Percentiles rank a stretch among this genome's conserved stretches.
phyloP scores from a whole-genome alignment of 2,888 invertebrate genomes.

The Parascotia fuliginaria region DNA sequence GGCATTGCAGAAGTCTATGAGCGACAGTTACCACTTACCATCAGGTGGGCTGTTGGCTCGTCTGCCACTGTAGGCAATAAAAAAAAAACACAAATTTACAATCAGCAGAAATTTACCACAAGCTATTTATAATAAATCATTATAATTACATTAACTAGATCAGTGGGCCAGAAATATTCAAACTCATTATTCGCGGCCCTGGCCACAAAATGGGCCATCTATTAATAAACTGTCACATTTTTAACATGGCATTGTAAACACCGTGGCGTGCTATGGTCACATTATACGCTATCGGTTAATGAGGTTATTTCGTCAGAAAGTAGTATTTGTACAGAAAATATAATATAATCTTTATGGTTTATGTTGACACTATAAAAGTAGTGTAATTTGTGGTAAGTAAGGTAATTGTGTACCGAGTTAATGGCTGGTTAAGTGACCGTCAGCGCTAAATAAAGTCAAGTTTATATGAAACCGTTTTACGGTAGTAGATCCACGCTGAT shows the following conservation, averaged over 20 bases:
- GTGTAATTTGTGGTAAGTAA: constrained; percentile 33
- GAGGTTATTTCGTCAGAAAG: constrained; percentile 14
- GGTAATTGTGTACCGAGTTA: constrained; percentile 1
- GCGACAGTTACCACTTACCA: too few species aligned
- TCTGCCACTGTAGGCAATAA: too few species aligned
- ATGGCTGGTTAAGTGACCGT: constrained; percentile 1
- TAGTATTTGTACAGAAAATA: constrained; percentile 26
- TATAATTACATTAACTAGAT: neutral
- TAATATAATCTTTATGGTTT: constrained; percentile 17
- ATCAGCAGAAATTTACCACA: neutral
- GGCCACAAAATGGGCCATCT: neutral
- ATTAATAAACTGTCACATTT: constrained; percentile 21
- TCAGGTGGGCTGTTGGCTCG: too few species aligned
- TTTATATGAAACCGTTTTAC: too few species aligned
- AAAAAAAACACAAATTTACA: too few species aligned
- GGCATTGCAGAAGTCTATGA: too few species aligned
- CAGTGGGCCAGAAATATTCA: neutral
- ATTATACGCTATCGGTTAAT: constrained; percentile 11
- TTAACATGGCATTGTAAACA: constrained; percentile 19
- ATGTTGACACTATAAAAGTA: constrained; percentile 33
- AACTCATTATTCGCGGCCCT: neutral
- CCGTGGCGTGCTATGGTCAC: constrained; percentile 9
- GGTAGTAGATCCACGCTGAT: too few species aligned
- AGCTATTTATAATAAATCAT: neutral
- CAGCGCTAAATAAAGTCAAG: neutral